phyloP scores from a whole-genome alignment of 2,888 invertebrate species.

The Agrotis puta region DNA sequence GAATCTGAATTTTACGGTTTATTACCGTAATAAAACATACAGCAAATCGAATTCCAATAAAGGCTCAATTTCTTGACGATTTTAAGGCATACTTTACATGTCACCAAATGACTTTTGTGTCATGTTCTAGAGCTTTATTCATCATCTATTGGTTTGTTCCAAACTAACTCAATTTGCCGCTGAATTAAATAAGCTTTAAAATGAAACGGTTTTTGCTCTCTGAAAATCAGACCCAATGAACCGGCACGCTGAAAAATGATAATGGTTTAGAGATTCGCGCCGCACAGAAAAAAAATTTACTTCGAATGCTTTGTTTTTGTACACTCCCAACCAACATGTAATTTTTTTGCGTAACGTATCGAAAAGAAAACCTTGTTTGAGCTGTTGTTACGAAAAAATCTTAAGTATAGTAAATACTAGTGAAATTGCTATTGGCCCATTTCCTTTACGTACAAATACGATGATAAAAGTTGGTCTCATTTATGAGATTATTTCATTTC shows the following conservation, averaged over 20 bases:
- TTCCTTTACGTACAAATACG: constrained; percentile 46
- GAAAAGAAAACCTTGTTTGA: constrained; percentile 21
- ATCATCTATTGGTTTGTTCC: constrained; percentile 2
- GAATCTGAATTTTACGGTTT: constrained; percentile 31
- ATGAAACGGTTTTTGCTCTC: constrained; percentile 23
- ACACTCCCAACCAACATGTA: constrained; percentile 18
- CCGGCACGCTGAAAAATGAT: constrained; percentile 38
- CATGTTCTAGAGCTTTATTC: constrained; percentile 1
- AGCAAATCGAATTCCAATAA: constrained; percentile 32
- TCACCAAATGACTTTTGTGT: background rate
- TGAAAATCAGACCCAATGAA: constrained; percentile 36
- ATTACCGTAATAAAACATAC: constrained; percentile 36
- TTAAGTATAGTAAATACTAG: constrained; percentile 24
- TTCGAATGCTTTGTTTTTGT: constrained; percentile 12
- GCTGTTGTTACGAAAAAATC: constrained; percentile 19
- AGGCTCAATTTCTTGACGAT: constrained; percentile 6
- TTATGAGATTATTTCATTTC: constrained; percentile 55
- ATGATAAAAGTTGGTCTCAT: constrained; percentile 53
- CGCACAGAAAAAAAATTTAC: constrained; percentile 12
- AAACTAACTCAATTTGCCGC: constrained; percentile 44
- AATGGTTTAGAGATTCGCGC: constrained; percentile 24
- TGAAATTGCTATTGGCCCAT: constrained; percentile 28
- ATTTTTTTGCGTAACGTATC: constrained; percentile 24
- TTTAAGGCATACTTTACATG: constrained; percentile 5
- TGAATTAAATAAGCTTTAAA: constrained; percentile 41